Evolutionary conservation across 2,113 vertebrate genomes (phyloP).

Genomic region (Eidolon helvum): DNA sequence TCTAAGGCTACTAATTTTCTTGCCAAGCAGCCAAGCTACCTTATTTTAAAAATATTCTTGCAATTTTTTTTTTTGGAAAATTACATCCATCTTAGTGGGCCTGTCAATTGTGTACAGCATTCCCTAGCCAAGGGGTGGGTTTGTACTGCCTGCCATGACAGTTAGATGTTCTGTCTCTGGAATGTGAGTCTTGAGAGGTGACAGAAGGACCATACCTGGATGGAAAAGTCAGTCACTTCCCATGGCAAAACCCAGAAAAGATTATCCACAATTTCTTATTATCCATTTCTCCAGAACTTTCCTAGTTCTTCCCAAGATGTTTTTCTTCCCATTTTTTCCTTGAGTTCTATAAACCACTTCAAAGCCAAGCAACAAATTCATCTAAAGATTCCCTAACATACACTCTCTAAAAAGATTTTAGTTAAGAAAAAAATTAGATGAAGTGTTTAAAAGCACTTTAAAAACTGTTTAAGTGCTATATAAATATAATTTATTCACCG

Average conservation of each 20-base stretch:
- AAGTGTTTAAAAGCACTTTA: conserved; percentile 20
- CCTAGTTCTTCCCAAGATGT: not conserved
- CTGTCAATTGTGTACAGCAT: not conserved
- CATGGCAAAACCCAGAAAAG: not conserved
- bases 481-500: not conserved
- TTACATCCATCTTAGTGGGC: not conserved
- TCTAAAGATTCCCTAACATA: not conserved
- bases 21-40: not conserved
- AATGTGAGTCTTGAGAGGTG: not conserved
- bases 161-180: not conserved
- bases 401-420: conserved; percentile 6
- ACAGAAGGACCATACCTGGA: not conserved
- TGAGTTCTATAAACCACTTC: not conserved
- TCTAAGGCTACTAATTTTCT: not conserved
- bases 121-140: not conserved
- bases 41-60: not conserved
- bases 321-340: not conserved
- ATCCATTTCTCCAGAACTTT: not conserved
- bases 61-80: not conserved
- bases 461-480: not conserved
- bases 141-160: not conserved
- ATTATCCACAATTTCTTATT: not conserved
- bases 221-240: not conserved
- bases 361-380: not conserved
- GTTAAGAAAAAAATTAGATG: not conserved